A percentile compares a stretch with the other conserved stretches of the same genome.
Evolutionary conservation across 2,113 vertebrate genomes (phyloP).

Genomic region (Cyphomyrus plagiostoma): DNA sequence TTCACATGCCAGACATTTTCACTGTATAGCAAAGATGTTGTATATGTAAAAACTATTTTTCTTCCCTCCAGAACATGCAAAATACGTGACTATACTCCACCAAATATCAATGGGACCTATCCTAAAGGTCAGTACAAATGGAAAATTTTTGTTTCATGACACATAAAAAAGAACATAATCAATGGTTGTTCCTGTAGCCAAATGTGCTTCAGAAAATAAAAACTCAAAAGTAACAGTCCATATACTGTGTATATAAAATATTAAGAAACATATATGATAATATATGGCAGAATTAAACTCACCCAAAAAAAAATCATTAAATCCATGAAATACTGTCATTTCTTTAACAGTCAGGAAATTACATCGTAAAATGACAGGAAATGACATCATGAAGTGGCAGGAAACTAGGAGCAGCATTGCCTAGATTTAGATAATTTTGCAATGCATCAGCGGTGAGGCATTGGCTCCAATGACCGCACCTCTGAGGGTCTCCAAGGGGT

Average conservation of each 20-base stretch:
- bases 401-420: neutral
- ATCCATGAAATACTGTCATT: neutral
- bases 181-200: neutral
- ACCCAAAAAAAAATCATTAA: neutral
- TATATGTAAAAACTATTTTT: neutral
- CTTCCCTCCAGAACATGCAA: neutral
- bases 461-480: conserved; percentile 51
- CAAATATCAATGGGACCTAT: neutral
- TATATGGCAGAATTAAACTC: neutral
- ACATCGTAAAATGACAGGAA: neutral
- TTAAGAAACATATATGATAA: neutral
- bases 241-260: neutral
- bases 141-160: neutral
- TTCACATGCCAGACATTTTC: neutral
- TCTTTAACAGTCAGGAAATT: neutral
- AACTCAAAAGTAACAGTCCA: neutral
- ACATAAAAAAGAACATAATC: neutral
- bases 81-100: neutral
- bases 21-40: neutral
- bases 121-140: neutral
- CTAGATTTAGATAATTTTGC: neutral
- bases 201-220: neutral
- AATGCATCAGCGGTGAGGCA: neutral
- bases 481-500: conserved; percentile 72
- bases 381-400: neutral